Base-by-base conservation (phyloP, 2,888 invertebrate species). In the Automeris io region DNA sequence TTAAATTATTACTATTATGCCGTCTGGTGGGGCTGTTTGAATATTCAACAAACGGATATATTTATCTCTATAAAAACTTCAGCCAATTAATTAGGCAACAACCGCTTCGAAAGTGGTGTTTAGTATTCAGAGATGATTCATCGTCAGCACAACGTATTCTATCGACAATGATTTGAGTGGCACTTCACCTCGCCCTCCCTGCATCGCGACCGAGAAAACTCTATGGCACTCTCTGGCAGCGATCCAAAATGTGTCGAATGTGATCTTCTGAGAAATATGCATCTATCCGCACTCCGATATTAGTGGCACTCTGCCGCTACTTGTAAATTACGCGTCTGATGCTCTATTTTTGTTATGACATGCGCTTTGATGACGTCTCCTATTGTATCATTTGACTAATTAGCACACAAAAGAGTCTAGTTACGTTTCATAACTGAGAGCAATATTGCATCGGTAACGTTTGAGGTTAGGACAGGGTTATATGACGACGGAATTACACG, bases 221-320 rank as follows among this genome's bases (percentile, higher is more conserved):
- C 54, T 49, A 69, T 82, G 83, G 83, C 80, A 72, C 69, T 70
- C 54, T 49, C 70, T 82, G 83, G 83, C 80, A 43, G 43, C 46
- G 42, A 45, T 69, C 80, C 82, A 82, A 74, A 59, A 63, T 55
- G 53, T 64, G 61, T 57, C 57, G 60, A 72, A 53, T 63, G 62
- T 57, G 60, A 72, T 74, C 61, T 77, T 79, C 75, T 60, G 50
- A 70, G 78, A 78, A 79, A 67, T 40, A 40, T 77, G 73, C 75
- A 74, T 69, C 59, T 61, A 65, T 69, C 57, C 48, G 48, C 59
- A 53, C 54, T 50, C 53, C 42, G 57, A 56, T 56, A 49, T 61
- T 46, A 51, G 54, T 45, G 43, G 47, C 41, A 47, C 47, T 51
- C 49, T 55, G 54, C 55, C 65, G 61, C 61, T 65, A 68, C 61